Percentiles rank a stretch among this genome's conserved stretches.
These are phyloP conservation scores for Hippoglossus stenolepis DNA, from an alignment of 2,113 vertebrate genomes.

Conservation along the genomic window DNA sequence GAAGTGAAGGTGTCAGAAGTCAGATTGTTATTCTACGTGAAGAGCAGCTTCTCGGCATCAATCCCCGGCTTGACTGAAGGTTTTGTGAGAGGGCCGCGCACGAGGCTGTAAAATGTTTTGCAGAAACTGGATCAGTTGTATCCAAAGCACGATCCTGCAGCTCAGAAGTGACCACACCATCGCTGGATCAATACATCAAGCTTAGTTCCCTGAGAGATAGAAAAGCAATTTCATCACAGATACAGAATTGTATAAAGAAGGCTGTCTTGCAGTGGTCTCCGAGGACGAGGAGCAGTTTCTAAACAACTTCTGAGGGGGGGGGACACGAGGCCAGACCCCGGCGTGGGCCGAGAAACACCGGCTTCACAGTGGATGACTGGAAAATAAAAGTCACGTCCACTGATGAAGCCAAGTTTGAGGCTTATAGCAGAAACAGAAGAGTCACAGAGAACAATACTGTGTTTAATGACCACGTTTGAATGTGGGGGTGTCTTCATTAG, in stretches of 20 bases:
- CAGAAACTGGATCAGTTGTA: not conserved
- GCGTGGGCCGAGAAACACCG: too few relatives aligned
- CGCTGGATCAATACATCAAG: slow-evolving; percentile 1
- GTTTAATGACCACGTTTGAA: too few relatives aligned
- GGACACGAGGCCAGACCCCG: not conserved
- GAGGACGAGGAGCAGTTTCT: not conserved
- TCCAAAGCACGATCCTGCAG: not conserved
- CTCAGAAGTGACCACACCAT: not conserved
- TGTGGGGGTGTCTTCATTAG: too few relatives aligned
- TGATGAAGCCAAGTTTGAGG: too few relatives aligned
- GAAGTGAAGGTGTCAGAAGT: too few relatives aligned
- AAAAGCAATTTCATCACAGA: slow-evolving; percentile 11
- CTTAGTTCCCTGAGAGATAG: not conserved
- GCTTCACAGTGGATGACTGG: too few relatives aligned
- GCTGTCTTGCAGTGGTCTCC: too few relatives aligned
- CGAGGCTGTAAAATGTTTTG: not conserved
- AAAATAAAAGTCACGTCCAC: too few relatives aligned
- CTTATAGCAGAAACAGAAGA: too few relatives aligned
- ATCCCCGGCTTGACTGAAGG: not conserved
- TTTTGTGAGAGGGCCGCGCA: not conserved
- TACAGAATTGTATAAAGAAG: not conserved
- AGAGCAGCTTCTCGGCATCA: too few relatives aligned
- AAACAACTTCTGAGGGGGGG: not conserved
- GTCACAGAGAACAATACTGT: too few relatives aligned
- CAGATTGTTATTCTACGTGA: too few relatives aligned